These are phyloP conservation scores for Macroglossus sobrinus DNA, from an alignment of 2,113 vertebrate genomes.

Conservation along the genomic window DNA sequence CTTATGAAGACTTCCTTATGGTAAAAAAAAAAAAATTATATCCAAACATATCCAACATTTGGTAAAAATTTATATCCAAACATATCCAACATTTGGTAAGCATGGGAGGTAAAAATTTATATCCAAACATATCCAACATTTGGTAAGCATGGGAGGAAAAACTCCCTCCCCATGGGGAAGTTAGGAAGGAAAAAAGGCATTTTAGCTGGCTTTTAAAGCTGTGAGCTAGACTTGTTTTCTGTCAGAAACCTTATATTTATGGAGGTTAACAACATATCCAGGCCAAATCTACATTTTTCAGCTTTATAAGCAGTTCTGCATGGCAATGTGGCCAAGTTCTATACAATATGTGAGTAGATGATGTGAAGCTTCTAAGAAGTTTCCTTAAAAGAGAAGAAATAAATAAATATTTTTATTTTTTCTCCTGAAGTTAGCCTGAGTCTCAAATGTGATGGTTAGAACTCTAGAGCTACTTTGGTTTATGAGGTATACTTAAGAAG, in stretches of 20 bases:
- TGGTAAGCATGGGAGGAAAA: background rate
- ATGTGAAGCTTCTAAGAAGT: background rate
- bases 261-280: background rate
- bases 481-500: background rate
- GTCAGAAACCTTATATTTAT: background rate
- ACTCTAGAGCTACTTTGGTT: background rate
- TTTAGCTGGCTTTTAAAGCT: background rate
- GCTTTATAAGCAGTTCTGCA: background rate
- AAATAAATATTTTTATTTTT: background rate
- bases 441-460: background rate
- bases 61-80: no score
- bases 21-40: no score
- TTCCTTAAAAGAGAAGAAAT: background rate
- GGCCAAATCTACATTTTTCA: background rate
- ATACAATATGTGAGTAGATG: background rate
- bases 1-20: background rate
- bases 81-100: background rate
- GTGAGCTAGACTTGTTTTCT: background rate
- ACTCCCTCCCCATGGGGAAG: background rate
- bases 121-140: background rate
- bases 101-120: background rate
- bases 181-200: background rate
- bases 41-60: background rate
- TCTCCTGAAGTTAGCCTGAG: background rate
- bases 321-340: background rate